A percentile compares a stretch with the other conserved stretches of the same genome.
Conservation (phyloP, 2,113 vertebrate genomes). For the Orycteropus afer region DNA sequence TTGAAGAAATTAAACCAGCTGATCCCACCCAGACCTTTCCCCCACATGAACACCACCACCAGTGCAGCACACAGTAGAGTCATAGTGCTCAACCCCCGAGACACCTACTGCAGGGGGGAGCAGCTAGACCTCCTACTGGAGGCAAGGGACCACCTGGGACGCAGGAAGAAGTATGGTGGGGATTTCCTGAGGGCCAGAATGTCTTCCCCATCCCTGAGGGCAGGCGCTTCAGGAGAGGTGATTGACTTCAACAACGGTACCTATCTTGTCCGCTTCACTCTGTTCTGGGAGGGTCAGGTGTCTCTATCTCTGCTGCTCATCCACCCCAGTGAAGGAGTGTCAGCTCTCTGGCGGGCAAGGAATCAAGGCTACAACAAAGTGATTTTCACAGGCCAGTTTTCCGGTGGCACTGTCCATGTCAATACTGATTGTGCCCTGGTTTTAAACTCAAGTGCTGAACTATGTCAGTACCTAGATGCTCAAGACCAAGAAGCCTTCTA, state of each 20-base stretch:
- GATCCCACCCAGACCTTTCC: slow-evolving; percentile 64
- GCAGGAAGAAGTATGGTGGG: slow-evolving; percentile 70
- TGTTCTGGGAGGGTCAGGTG: slow-evolving; percentile 79
- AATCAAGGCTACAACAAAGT: slow-evolving; percentile 75
- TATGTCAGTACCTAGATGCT: slow-evolving; percentile 66
- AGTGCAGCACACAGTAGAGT: slow-evolving; percentile 56
- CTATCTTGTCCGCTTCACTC: slow-evolving; percentile 76
- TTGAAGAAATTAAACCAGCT: slow-evolving; percentile 31
- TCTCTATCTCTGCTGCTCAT: slow-evolving; percentile 77
- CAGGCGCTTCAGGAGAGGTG: slow-evolving; percentile 66
- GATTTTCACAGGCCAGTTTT: slow-evolving; percentile 74
- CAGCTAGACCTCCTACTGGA: slow-evolving; percentile 64
- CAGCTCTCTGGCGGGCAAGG: slow-evolving; percentile 76
- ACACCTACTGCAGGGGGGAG: slow-evolving; percentile 64
- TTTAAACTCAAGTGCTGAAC: slow-evolving; percentile 53
- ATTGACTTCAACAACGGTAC: slow-evolving; percentile 72
- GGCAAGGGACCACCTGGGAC: slow-evolving; percentile 46
- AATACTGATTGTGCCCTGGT: slow-evolving; percentile 60
- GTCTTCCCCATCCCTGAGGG: slow-evolving; percentile 56
- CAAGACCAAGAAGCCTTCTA: slow-evolving; percentile 75
- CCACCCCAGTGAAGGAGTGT: slow-evolving; percentile 78
- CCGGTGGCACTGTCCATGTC: not conserved
- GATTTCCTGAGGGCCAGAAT: slow-evolving; percentile 80
- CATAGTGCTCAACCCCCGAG: slow-evolving; percentile 53
- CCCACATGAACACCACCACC: slow-evolving; percentile 41